Evolutionary conservation across 2,888 invertebrate genomes (phyloP).

Genomic region (Marronus borbonicus): DNA sequence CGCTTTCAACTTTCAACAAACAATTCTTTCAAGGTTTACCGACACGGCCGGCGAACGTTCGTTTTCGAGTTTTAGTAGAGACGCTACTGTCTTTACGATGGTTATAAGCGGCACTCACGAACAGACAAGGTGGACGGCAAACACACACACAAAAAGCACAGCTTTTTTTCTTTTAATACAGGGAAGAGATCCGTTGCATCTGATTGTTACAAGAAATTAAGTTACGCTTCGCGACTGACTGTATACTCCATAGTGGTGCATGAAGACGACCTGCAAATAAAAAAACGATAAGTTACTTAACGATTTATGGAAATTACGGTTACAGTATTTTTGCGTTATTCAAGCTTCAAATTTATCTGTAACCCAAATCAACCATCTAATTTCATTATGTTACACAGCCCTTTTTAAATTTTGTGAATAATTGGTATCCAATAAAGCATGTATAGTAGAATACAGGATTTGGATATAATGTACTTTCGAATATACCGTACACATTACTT

Average conservation of each 20-base stretch:
- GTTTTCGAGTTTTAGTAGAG: neutral
- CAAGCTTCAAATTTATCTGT: no score
- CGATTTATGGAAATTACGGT: neutral
- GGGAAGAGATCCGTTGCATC: slow-evolving; percentile 49
- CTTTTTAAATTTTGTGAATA: no score
- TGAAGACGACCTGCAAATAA: slow-evolving; percentile 66
- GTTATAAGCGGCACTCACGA: slow-evolving; percentile 26
- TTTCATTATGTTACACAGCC: no score
- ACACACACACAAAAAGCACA: slow-evolving; percentile 2
- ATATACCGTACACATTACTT: no score
- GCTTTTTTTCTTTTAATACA: slow-evolving; percentile 31
- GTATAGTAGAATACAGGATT: no score
- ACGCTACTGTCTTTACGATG: neutral
- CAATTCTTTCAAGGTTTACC: neutral
- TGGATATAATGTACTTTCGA: no score
- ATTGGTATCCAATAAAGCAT: no score
- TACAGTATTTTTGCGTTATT: no score
- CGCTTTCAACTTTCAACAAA: slow-evolving; percentile 3
- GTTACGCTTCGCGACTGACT: slow-evolving; percentile 69
- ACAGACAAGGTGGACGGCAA: neutral
- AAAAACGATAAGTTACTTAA: slow-evolving; percentile 26
- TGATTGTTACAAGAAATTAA: slow-evolving; percentile 60
- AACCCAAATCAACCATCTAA: no score
- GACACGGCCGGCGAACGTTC: neutral
- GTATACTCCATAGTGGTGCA: slow-evolving; percentile 68